Percentiles rank a stretch among this genome's conserved stretches.
Evolutionary conservation across 2,113 vertebrate species (phyloP).

Genomic region (Ursus arctos): DNA sequence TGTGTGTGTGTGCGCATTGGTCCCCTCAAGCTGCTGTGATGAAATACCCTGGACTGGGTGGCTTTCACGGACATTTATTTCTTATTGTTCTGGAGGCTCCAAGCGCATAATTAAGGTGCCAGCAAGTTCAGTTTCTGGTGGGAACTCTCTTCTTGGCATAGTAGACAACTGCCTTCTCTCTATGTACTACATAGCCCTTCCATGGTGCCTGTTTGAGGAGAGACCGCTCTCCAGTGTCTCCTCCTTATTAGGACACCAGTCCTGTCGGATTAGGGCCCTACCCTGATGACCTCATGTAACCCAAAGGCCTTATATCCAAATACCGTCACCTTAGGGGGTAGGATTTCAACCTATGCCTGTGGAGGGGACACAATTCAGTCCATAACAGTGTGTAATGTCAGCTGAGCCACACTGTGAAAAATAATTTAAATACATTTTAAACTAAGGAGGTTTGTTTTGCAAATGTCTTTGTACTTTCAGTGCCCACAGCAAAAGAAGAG

Average conservation of each 20-base stretch:
- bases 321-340: not conserved
- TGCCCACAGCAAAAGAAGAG: not conserved
- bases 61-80: not conserved
- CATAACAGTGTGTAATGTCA: not conserved
- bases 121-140: not conserved
- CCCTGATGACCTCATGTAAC: not conserved
- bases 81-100: not conserved
- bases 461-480: not conserved
- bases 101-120: not conserved
- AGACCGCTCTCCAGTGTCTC: not conserved
- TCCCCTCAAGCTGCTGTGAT: not conserved
- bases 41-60: not conserved
- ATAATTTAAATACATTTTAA: constrained; percentile 2
- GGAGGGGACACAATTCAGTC: not conserved
- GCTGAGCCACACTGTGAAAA: not conserved
- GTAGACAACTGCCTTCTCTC: not conserved
- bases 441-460: not conserved
- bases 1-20: not conserved
- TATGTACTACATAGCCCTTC: not conserved
- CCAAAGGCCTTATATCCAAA: not conserved
- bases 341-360: not conserved
- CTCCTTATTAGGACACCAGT: not conserved
- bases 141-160: not conserved
- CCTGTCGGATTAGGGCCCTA: not conserved
- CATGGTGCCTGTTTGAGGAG: not conserved